These are phyloP conservation scores for Zonotrichia leucophrys DNA, from an alignment of 2,113 vertebrate species.

Conservation along the genomic window DNA sequence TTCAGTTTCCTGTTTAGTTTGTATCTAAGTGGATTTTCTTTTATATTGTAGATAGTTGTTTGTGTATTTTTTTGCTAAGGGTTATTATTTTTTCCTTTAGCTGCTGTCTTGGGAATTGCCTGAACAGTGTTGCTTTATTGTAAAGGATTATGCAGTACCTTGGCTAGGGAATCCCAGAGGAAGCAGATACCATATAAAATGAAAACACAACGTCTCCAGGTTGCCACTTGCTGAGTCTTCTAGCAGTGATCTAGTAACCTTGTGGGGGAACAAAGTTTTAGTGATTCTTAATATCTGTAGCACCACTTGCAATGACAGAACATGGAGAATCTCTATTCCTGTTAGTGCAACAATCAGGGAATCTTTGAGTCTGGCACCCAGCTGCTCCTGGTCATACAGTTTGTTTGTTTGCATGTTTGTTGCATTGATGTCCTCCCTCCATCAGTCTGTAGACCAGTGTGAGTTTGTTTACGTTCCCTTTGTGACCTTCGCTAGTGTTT, in stretches of 20 bases:
- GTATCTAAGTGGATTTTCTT: constrained; percentile 51
- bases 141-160: constrained; percentile 36
- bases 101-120: constrained; percentile 51
- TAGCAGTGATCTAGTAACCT: background rate
- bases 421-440: background rate
- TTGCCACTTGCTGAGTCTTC: background rate
- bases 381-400: background rate
- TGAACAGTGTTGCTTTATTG: constrained; percentile 40
- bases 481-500: background rate
- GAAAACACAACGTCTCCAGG: constrained; percentile 3
- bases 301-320: background rate
- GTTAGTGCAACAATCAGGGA: background rate
- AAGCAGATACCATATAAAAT: constrained; percentile 20
- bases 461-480: background rate
- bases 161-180: constrained; percentile 13
- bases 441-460: background rate
- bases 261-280: background rate
- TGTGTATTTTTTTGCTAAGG: constrained; percentile 49
- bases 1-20: constrained; percentile 66
- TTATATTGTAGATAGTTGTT: constrained; percentile 50
- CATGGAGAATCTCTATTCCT: background rate
- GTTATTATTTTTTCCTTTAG: constrained; percentile 56
- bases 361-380: background rate
- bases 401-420: background rate
- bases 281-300: background rate